These are phyloP conservation scores for Poecilia gillii DNA, from an alignment of 2,797 vertebrate genomes.

Conservation along the genomic window DNA sequence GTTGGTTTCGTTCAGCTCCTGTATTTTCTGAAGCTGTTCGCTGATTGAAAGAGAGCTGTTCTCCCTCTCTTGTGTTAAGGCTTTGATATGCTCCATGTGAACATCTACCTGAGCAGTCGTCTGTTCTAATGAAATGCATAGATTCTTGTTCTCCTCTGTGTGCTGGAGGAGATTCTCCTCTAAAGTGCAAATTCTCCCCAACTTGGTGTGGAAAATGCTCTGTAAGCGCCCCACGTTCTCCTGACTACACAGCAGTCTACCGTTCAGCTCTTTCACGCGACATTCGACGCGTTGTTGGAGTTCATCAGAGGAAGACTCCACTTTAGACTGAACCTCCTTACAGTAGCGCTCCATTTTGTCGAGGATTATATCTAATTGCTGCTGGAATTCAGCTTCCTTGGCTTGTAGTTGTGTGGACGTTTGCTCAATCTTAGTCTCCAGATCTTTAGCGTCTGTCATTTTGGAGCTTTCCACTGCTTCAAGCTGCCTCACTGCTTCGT, in stretches of 20 bases:
- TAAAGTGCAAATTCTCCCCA: slow-evolving; percentile 81
- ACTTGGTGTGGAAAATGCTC: slow-evolving; percentile 79
- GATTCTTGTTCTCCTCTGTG: slow-evolving; percentile 79
- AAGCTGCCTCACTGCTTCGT: slow-evolving; percentile 79
- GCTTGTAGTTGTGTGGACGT: slow-evolving; percentile 73
- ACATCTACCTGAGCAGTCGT: slow-evolving; percentile 83
- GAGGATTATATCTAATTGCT: slow-evolving; percentile 67
- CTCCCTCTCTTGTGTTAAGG: slow-evolving; percentile 87
- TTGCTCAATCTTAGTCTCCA: slow-evolving; percentile 81
- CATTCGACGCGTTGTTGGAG: slow-evolving; percentile 80
- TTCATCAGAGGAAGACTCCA: slow-evolving; percentile 80
- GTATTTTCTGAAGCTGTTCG: slow-evolving; percentile 87
- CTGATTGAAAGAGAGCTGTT: slow-evolving; percentile 80
- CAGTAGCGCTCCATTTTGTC: slow-evolving; percentile 79
- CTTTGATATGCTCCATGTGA: slow-evolving; percentile 83
- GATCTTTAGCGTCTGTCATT: slow-evolving; percentile 78
- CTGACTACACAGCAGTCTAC: slow-evolving; percentile 81
- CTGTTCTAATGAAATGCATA: slow-evolving; percentile 84
- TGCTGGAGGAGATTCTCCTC: slow-evolving; percentile 83
- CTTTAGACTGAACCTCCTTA: slow-evolving; percentile 77
- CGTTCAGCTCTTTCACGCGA: slow-evolving; percentile 74
- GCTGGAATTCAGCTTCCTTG: slow-evolving; percentile 81
- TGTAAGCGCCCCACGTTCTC: slow-evolving; percentile 75
- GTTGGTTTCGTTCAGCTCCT: slow-evolving; percentile 86
- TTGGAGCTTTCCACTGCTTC: slow-evolving; percentile 74